Evolutionary conservation across 2,888 invertebrate genomes (phyloP).

Genomic region (Aethes cnicana): DNA sequence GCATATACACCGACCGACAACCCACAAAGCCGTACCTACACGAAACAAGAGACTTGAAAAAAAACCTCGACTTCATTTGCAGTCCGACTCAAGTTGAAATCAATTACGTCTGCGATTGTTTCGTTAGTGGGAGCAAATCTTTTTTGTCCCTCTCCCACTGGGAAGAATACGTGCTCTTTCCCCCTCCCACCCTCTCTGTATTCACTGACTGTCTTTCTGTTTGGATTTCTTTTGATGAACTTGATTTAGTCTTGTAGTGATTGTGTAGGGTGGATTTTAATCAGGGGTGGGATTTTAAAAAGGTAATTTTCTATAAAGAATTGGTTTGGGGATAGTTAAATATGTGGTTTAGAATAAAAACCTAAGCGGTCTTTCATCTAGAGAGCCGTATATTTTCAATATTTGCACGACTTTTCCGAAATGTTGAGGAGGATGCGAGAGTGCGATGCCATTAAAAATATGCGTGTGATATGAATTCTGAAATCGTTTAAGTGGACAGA

Average conservation of each 20-base stretch:
- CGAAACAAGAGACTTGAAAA: conserved; percentile 20
- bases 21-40: not conserved
- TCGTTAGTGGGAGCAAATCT: conserved; percentile 76
- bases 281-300: not conserved
- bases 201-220: conserved; percentile 55
- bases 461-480: no score
- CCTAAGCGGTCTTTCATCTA: no score
- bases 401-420: no score
- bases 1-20: no score
- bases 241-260: conserved; percentile 50
- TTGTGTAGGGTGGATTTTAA: conserved; percentile 37
- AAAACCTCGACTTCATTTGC: conserved; percentile 64
- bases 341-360: no score
- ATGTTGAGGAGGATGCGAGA: no score
- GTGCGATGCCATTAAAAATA: no score
- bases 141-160: conserved; percentile 54
- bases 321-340: no score
- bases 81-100: conserved; percentile 74
- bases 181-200: conserved; percentile 59
- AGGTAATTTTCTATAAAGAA: not conserved
- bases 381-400: no score
- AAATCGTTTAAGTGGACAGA: no score
- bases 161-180: conserved; percentile 14
- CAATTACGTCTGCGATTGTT: conserved; percentile 80
- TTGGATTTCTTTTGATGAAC: conserved; percentile 80